phyloP scores from a whole-genome alignment of 2,797 vertebrate genomes.

The Synaphobranchus kaupii region DNA sequence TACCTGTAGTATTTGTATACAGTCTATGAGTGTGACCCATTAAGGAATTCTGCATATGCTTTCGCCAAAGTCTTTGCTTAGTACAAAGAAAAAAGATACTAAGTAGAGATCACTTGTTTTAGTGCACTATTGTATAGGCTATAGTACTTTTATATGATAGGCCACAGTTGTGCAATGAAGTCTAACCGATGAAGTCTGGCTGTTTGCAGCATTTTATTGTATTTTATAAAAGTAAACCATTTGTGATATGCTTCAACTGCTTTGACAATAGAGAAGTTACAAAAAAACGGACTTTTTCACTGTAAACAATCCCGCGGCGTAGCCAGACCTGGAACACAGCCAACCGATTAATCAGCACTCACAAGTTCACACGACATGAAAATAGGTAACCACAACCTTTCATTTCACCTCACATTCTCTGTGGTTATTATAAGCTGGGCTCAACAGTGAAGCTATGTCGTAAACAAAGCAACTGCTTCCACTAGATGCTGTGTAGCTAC shows the following conservation, averaged over 20 bases:
- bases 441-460: conserved; percentile 51
- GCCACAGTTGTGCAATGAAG: background rate
- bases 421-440: conserved; percentile 22
- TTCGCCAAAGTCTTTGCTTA: background rate
- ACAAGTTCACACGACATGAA: background rate
- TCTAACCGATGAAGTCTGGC: background rate
- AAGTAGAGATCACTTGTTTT: background rate
- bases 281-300: background rate
- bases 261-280: background rate
- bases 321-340: background rate
- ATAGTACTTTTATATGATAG: background rate
- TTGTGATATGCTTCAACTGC: background rate
- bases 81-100: background rate
- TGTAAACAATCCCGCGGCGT: background rate
- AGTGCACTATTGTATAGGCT: background rate
- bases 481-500: conserved; percentile 17
- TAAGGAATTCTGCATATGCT: background rate
- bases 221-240: background rate
- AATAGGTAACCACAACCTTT: background rate
- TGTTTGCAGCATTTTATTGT: background rate
- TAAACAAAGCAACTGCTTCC: background rate
- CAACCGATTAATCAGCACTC: background rate
- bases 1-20: background rate
- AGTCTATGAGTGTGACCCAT: background rate
- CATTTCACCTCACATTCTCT: background rate